Evolutionary conservation across 2,113 vertebrate genomes (phyloP).

Genomic region (Tamias sibiricus): DNA sequence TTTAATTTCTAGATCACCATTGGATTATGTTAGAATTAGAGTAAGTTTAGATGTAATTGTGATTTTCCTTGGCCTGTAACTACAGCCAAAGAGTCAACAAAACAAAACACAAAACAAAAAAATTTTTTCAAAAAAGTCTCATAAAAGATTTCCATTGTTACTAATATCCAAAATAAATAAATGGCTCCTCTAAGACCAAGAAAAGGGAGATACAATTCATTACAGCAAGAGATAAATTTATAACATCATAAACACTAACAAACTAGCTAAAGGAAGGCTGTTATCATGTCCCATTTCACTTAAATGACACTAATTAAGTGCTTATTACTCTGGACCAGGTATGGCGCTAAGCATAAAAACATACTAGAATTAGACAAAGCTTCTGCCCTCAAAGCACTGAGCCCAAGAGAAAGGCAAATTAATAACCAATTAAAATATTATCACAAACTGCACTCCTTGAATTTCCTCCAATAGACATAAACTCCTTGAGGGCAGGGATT

Average conservation of each 20-base stretch:
- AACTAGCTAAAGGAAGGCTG: neutral
- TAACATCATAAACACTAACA: neutral
- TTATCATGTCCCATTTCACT: slow-evolving; percentile 1
- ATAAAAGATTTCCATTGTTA: neutral
- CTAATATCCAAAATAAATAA: slow-evolving; percentile 19
- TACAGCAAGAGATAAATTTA: neutral
- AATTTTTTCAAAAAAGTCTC: neutral
- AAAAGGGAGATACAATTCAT: neutral
- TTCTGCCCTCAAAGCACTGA: neutral
- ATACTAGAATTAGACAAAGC: slow-evolving; percentile 5
- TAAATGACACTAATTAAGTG: neutral
- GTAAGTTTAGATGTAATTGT: neutral
- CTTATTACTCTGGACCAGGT: neutral
- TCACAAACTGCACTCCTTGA: neutral
- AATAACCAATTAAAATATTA: neutral
- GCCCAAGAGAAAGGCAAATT: neutral
- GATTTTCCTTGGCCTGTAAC: neutral
- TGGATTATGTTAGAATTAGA: neutral
- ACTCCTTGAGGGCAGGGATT: neutral
- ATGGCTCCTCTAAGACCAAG: neutral
- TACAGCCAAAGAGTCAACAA: neutral
- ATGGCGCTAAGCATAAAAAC: neutral
- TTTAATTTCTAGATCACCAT: neutral
- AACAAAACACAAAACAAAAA: neutral
- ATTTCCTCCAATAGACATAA: neutral